Conservation (phyloP, 2,888 invertebrate genomes). For the Mylabris sibirica region DNA sequence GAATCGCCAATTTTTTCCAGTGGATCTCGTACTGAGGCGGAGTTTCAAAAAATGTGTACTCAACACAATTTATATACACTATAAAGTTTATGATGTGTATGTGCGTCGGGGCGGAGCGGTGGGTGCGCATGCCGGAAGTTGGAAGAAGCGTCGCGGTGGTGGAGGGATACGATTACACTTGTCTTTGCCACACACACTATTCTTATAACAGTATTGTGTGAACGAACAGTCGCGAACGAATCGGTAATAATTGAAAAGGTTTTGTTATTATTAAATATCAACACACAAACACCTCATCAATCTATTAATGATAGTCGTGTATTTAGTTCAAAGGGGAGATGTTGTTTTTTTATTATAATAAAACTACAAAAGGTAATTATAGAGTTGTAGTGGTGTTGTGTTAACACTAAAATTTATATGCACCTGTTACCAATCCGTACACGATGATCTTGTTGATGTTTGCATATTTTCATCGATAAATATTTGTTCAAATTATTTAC, state of each 20-base stretch:
- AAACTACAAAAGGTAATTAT: not conserved
- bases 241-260: constrained; percentile 20
- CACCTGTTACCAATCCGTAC: not conserved
- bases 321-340: too few species aligned
- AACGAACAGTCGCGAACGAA: constrained; percentile 41
- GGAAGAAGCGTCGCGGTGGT: constrained; percentile 52
- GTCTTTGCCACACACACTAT: constrained; percentile 44
- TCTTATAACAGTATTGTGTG: constrained; percentile 41
- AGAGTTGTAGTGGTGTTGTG: not conserved
- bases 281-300: not conserved
- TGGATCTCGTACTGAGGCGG: constrained; percentile 55
- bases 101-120: constrained; percentile 53
- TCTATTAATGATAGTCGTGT: too few species aligned
- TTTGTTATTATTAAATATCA: too few species aligned
- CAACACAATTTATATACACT: constrained; percentile 48
- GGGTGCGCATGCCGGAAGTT: constrained; percentile 57
- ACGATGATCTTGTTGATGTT: not conserved
- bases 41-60: constrained; percentile 56
- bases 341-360: too few species aligned
- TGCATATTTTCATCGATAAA: not conserved
- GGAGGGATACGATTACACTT: constrained; percentile 49
- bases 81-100: constrained; percentile 32
- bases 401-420: not conserved
- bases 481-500: not conserved
- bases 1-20: constrained; percentile 55